These are phyloP conservation scores for Acropora yongei DNA, from an alignment of 64 coral and sea anemone genomes.

Conservation along the genomic window DNA sequence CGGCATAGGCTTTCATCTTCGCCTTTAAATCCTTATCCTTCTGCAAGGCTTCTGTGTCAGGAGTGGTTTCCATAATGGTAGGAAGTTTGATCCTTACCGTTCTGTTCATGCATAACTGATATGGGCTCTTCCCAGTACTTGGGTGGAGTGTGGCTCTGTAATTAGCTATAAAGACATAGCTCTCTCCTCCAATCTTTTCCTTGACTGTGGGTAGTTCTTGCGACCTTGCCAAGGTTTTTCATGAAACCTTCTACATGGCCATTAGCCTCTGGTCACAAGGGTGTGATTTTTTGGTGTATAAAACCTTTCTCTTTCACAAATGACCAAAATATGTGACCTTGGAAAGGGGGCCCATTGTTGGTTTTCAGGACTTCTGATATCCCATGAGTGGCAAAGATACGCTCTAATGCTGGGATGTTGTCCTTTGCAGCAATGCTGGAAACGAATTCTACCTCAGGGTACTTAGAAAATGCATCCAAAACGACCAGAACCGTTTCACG, in stretches of 20 bases:
- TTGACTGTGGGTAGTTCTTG: not conserved
- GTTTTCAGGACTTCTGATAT: constrained; percentile 25
- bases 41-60: not conserved
- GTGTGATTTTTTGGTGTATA: constrained; percentile 2
- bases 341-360: constrained; percentile 40
- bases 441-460: constrained; percentile 53
- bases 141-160: not conserved
- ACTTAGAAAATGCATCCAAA: constrained; percentile 58
- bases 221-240: not conserved
- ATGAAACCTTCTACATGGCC: not conserved
- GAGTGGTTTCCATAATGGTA: not conserved
- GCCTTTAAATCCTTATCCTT: not conserved
- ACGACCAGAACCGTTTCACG: constrained; percentile 44
- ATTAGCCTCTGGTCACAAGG: constrained; percentile 19
- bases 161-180: not conserved
- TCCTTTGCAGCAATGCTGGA: not conserved
- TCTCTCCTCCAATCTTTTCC: not conserved
- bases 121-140: not conserved
- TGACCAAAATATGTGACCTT: not conserved
- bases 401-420: constrained; percentile 25
- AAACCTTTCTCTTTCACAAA: not conserved
- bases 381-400: constrained; percentile 14
- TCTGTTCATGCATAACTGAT: not conserved
- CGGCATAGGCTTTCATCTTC: not conserved
- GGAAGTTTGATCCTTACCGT: not conserved